Conservation (phyloP, 2,113 vertebrate genomes). For the Etheostoma spectabile region DNA sequence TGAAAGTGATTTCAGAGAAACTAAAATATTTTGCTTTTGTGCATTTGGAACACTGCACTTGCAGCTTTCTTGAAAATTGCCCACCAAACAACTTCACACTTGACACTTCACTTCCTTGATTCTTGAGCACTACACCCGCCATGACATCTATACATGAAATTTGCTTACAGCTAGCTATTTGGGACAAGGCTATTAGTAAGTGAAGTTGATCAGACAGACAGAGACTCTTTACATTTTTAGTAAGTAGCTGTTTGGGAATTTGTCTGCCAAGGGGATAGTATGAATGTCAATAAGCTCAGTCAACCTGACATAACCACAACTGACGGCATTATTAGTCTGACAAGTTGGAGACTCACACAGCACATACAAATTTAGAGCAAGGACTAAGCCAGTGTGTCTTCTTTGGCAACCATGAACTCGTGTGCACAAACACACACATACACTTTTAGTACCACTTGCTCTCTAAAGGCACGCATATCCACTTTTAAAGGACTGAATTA, state of each 20-base stretch:
- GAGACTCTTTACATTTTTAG: too few relatives aligned
- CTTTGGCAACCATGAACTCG: conserved; percentile 9
- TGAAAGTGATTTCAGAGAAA: conserved; percentile 12
- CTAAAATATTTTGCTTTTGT: background rate
- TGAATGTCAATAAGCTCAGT: conserved; percentile 22
- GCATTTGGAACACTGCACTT: background rate
- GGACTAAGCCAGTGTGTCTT: conserved; percentile 20
- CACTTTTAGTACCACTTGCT: conserved; percentile 13
- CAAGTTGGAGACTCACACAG: conserved; percentile 15
- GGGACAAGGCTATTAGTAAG: too few relatives aligned
- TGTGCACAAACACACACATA: background rate
- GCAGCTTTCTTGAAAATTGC: too few relatives aligned
- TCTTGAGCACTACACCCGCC: too few relatives aligned
- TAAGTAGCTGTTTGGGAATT: background rate
- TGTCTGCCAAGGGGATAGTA: background rate
- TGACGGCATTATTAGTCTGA: conserved; percentile 5
- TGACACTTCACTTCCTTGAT: too few relatives aligned
- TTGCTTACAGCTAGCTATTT: too few relatives aligned
- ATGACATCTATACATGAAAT: too few relatives aligned
- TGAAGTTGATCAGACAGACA: too few relatives aligned
- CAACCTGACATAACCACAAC: background rate
- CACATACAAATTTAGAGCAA: conserved; percentile 33
- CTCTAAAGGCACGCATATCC: conserved; percentile 37
- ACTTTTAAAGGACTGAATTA: conserved; percentile 58
- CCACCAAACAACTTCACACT: too few relatives aligned